A percentile compares a stretch with the other conserved stretches of the same genome.
These are phyloP conservation scores for Calliopsis andreniformis DNA, from an alignment of 1,140 invertebrate genomes.

Conservation along the genomic window DNA sequence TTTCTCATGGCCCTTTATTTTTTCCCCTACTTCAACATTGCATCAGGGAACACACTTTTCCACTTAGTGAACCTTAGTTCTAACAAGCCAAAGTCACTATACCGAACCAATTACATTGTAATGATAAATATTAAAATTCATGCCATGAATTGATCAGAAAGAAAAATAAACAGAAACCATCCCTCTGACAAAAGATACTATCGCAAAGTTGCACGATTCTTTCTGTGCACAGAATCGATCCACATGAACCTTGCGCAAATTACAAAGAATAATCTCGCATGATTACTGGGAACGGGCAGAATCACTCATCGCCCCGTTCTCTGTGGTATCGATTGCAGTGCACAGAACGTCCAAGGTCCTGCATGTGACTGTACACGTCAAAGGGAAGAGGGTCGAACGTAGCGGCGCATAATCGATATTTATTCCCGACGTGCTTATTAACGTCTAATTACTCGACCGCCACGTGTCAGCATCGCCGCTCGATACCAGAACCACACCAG, in stretches of 20 bases:
- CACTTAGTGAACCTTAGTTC: too few relatives aligned
- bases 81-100: too few relatives aligned
- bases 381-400: conserved; percentile 31
- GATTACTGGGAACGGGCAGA: conserved; percentile 10
- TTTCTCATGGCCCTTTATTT: too few relatives aligned
- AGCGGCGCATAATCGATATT: conserved; percentile 61
- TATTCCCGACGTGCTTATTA: conserved; percentile 62
- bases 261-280: conserved; percentile 1
- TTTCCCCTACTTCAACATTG: too few relatives aligned
- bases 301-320: conserved; percentile 38
- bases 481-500: conserved; percentile 23
- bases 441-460: conserved; percentile 57
- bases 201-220: too few relatives aligned
- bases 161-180: too few relatives aligned
- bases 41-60: too few relatives aligned
- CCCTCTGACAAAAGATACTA: too few relatives aligned
- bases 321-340: conserved; percentile 56
- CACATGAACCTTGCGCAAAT: neutral
- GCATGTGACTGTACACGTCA: conserved; percentile 55
- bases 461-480: conserved; percentile 43
- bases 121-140: too few relatives aligned
- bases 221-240: too few relatives aligned
- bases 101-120: too few relatives aligned
- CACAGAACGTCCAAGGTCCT: conserved; percentile 64
- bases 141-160: too few relatives aligned